Conservation (phyloP, 2,888 invertebrate genomes). For the Parnassius smintheus region DNA sequence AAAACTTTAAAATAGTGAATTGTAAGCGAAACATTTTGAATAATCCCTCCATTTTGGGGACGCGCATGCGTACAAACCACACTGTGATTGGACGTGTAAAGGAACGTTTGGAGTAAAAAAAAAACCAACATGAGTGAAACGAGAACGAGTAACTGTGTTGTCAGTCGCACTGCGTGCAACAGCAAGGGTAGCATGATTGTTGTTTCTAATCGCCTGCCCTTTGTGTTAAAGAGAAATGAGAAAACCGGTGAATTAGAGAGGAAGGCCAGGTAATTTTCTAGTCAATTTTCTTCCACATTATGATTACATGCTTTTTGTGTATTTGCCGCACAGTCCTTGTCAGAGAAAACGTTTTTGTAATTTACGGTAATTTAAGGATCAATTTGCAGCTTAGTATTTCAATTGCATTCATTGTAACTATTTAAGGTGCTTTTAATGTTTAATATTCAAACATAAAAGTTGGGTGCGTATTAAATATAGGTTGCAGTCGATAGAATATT, state of each 20-base stretch:
- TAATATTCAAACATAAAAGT: neutral
- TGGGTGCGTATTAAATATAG: neutral
- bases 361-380: too few relatives aligned
- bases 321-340: neutral
- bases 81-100: constrained; percentile 68
- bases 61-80: constrained; percentile 64
- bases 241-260: constrained; percentile 87
- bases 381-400: too few relatives aligned
- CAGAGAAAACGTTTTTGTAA: too few relatives aligned
- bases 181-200: constrained; percentile 91
- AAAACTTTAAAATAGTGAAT: constrained; percentile 43
- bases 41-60: constrained; percentile 52
- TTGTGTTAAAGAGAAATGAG: constrained; percentile 89
- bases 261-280: constrained; percentile 87
- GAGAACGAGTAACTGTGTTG: constrained; percentile 48
- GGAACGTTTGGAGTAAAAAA: constrained; percentile 50
- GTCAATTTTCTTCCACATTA: constrained; percentile 4
- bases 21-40: constrained; percentile 44
- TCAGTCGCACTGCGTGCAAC: constrained; percentile 70
- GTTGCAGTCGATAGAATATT: neutral
- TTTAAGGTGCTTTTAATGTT: too few relatives aligned
- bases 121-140: constrained; percentile 63
- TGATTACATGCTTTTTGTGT: neutral
- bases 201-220: constrained; percentile 94
- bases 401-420: too few relatives aligned